Percentiles rank a stretch among this genome's conserved stretches.
These are phyloP conservation scores for Oeneis ivallda DNA, from an alignment of 2,888 invertebrate genomes.

Conservation along the genomic window DNA sequence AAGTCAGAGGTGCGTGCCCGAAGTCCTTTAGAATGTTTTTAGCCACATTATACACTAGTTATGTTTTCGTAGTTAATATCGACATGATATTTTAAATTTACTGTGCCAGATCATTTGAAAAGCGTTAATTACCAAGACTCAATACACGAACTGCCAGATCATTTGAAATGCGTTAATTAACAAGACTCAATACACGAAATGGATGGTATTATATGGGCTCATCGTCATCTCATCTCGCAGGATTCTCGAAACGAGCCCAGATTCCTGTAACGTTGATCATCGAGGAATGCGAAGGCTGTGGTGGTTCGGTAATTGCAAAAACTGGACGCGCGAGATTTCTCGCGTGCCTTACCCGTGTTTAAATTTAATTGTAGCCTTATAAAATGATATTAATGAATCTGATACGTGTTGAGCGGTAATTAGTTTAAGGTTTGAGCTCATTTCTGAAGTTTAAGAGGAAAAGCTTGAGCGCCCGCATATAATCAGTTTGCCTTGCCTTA, in stretches of 20 bases:
- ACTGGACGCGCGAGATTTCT: conserved; percentile 24
- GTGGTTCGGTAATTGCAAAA: conserved; percentile 25
- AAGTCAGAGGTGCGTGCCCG: too few species aligned
- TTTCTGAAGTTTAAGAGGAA: conserved; percentile 1
- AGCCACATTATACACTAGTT: too few species aligned
- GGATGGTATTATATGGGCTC: background rate
- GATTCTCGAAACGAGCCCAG: background rate
- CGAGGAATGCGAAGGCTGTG: conserved; percentile 26
- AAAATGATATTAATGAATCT: conserved; percentile 9
- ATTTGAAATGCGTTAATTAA: background rate
- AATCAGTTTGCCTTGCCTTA: too few species aligned
- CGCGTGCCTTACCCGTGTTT: conserved; percentile 15
- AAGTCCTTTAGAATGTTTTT: too few species aligned
- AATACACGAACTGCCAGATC: background rate
- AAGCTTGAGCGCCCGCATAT: background rate
- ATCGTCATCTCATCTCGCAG: conserved; percentile 10
- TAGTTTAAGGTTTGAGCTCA: background rate
- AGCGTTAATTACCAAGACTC: background rate
- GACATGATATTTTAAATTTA: too few species aligned
- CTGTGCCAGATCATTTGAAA: background rate
- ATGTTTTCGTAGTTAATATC: too few species aligned
- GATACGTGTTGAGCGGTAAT: background rate
- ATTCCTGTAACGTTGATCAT: conserved; percentile 22
- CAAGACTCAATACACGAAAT: background rate
- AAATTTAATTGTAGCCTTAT: conserved; percentile 19